Conservation (phyloP, 2,113 vertebrate genomes). For the Prunella himalayana region DNA sequence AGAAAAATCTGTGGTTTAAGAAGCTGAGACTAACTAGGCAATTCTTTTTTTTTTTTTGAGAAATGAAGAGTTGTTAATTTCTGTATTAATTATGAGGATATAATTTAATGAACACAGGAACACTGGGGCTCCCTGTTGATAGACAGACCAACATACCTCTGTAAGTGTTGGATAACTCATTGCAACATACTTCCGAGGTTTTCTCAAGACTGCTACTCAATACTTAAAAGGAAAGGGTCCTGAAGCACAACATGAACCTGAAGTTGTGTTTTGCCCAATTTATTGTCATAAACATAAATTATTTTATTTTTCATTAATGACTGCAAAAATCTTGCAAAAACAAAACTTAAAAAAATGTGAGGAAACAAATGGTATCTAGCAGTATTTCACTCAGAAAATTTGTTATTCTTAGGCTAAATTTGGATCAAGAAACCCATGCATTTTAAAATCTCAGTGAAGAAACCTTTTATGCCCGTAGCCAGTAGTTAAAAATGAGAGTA, state of each 20-base stretch:
- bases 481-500: background rate
- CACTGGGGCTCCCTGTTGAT: background rate
- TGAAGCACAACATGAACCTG: background rate
- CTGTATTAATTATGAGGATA: background rate
- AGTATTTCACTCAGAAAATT: background rate
- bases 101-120: background rate
- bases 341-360: background rate
- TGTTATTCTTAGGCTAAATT: background rate
- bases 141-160: background rate
- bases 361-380: background rate
- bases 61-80: background rate
- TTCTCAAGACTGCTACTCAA: background rate
- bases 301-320: background rate
- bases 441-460: background rate
- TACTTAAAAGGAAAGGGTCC: background rate
- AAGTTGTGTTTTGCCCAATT: background rate
- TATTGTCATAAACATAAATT: background rate
- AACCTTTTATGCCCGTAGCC: background rate
- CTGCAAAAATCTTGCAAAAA: background rate
- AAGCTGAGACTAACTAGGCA: background rate
- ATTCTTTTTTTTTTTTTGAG: background rate
- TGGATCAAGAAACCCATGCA: background rate
- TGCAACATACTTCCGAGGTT: background rate
- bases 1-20: background rate
- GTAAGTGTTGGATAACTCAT: background rate